Evolutionary conservation across 2,797 vertebrate genomes (phyloP), one percentile per base, ranked within the genome.

Genomic region (Glossophaga mutica): DNA sequence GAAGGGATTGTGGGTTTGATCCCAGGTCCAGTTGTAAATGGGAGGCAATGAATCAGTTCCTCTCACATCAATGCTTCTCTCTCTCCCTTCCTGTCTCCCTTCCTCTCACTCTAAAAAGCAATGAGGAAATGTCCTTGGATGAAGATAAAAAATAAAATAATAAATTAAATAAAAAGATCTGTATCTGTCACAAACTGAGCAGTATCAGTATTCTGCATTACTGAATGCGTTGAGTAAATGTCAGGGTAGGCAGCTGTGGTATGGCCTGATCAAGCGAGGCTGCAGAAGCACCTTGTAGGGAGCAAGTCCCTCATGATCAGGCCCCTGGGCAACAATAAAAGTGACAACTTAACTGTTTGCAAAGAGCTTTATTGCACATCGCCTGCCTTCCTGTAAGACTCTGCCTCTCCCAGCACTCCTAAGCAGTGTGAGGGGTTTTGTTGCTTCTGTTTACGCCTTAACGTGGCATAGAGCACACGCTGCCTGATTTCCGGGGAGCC

Each of bases 371-470:
- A 44, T n/a, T 32, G 0, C 4, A 9, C 2, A 1, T 21, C 6
- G 0, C 59, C 78, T n/a, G 6, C 67, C 9, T 70, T 50, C 29
- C 1, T 2, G 32, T 34, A 12, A 81, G 44, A 39, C 42, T 26
- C 50, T 10, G 12, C 62, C 81, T 57, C 39, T 86, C 62, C 62
- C 19, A 6, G 57, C 2, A 6, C 3, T 19, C 46, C 32, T 59
- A 26, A 14, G 48, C 37, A 1, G 8, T 7, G 0, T 3, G 6
- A 4, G 24, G 67, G 22, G 11, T 5, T 42, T 55, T 8, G 2
- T 24, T 55, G 9, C 21, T 65, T 82, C 52, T 55, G 3, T 18
- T 57, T 67, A 39, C 0, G 15, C 73, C 57, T 29, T 3, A 57
- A 10, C 0, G 0, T 74, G 52, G 24, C 46, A 0, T 6, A 50